Percentiles rank a stretch among this genome's conserved stretches.
phyloP scores from a whole-genome alignment of 2,888 invertebrate genomes.

The Drosophila prolongata region DNA sequence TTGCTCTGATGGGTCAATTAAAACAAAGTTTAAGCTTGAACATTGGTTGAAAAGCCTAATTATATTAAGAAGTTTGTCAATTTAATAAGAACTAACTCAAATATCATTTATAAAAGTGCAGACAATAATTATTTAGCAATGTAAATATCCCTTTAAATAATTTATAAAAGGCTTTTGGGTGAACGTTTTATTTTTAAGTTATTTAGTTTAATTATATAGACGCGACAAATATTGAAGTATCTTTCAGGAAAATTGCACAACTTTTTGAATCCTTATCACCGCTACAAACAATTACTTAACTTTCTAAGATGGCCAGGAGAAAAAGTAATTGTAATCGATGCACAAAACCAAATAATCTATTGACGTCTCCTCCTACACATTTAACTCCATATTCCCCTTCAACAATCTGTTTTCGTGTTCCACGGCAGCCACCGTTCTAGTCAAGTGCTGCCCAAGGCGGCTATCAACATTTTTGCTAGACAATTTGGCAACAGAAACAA shows the following conservation, averaged over 20 bases:
- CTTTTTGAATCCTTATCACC: not conserved
- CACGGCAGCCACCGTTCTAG: slow-evolving; percentile 23
- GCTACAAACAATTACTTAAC: not conserved
- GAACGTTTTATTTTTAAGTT: no score
- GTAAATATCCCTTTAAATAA: no score
- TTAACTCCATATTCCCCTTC: not conserved
- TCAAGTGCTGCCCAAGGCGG: slow-evolving; percentile 54
- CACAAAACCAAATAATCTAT: slow-evolving; percentile 49
- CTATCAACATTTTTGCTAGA: slow-evolving; percentile 68
- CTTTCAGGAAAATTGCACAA: not conserved
- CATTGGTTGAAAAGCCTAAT: not conserved
- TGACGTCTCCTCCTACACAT: slow-evolving; percentile 7
- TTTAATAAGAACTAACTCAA: no score
- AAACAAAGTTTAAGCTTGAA: not conserved
- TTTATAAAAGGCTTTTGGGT: no score
- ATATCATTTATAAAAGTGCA: no score
- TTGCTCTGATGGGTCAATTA: not conserved
- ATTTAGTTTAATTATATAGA: no score
- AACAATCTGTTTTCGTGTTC: slow-evolving; percentile 13
- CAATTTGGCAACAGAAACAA: slow-evolving; percentile 71
- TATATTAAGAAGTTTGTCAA: not conserved
- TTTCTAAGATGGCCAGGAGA: not conserved
- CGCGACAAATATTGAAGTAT: not conserved
- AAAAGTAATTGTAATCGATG: slow-evolving; percentile 33
- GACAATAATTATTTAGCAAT: no score